Base-by-base conservation (phyloP, 1,140 invertebrate genomes). In the Dermatophagoides farinae region DNA sequence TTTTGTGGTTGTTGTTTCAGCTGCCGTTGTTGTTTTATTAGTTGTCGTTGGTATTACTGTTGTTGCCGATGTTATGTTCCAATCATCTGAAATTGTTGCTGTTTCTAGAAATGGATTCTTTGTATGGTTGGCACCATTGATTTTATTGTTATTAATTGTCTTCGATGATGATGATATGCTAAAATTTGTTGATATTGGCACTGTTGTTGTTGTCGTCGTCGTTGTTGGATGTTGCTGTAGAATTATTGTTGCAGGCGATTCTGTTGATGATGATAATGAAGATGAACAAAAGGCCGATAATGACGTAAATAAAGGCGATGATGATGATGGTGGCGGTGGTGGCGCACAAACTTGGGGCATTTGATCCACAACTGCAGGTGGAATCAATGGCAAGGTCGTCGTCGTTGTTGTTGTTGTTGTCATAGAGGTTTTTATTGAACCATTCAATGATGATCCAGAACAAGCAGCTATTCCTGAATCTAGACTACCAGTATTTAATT, bases 31-130 rank as follows among this genome's bases (percentile, higher is more conserved):
- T n/a, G 71, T 70, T 57, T 65, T 67, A 31, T 38, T 55, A 14
- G 12, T 43, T 23, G n/a, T 31, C 50, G 50, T 16, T 31, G 14
- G 11, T 23, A 18, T 14, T 38, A 46, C 44, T 16, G 16, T n/a
- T 16, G 16, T n/a, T 25, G n/a, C 11, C 16, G 25, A 18, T 68
- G 40, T 71, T 70, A 47, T 75, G 70, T 23, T 81, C 81, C 1
- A 82, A 84, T 86, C 86, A 88, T 67, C 87, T 86, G 8, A 84
- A 84, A 70, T 88, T 84, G 68, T 44, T 57, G 58, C 49, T 38
- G 55, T 59, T 63, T 8, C 14, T 60, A 12, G 63, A 75, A 76
- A 5, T 66, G 67, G 23, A 68, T 72, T 50, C 71, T 78, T 67
- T 67, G 72, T 61, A 66, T 69, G 65, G 64, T 57, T 31, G 65